Evolutionary conservation across 2,797 vertebrate genomes (phyloP).

Genomic region (Lacerta bilineata): DNA sequence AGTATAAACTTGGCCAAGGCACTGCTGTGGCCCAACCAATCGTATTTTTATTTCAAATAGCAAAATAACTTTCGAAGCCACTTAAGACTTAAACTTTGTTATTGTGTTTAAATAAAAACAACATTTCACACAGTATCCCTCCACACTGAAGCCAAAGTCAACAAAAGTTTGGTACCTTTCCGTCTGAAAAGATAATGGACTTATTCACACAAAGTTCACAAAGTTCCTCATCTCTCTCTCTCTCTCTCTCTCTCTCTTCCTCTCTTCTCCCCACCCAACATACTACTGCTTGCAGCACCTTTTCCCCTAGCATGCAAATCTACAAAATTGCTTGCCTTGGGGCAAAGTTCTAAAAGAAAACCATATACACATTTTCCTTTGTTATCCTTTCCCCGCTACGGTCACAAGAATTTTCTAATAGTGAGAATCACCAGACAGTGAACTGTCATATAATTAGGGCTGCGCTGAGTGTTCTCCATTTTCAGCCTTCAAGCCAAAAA

Average conservation of each 20-base stretch:
- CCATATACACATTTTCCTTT: neutral
- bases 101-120: slow-evolving; percentile 27
- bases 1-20: slow-evolving; percentile 11
- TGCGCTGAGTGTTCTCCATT: neutral
- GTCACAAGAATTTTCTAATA: slow-evolving; percentile 17
- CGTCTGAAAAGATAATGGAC: slow-evolving; percentile 14
- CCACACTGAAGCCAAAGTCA: slow-evolving; percentile 31
- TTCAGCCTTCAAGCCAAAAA: slow-evolving; percentile 28
- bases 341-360: slow-evolving; percentile 17
- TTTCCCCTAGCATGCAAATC: neutral
- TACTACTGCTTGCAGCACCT: neutral
- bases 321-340: slow-evolving; percentile 20
- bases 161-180: slow-evolving; percentile 27
- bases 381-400: neutral
- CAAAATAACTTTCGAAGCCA: neutral
- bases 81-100: neutral
- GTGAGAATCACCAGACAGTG: slow-evolving; percentile 1
- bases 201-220: neutral
- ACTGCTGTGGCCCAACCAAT: slow-evolving; percentile 1
- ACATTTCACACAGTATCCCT: neutral
- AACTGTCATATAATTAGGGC: slow-evolving; percentile 10
- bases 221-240: neutral
- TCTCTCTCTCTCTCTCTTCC: neutral
- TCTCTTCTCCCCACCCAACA: neutral
- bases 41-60: neutral